These are phyloP conservation scores for Pygmarrhopalites habei DNA, from an alignment of 1,140 invertebrate species.

Conservation along the genomic window DNA sequence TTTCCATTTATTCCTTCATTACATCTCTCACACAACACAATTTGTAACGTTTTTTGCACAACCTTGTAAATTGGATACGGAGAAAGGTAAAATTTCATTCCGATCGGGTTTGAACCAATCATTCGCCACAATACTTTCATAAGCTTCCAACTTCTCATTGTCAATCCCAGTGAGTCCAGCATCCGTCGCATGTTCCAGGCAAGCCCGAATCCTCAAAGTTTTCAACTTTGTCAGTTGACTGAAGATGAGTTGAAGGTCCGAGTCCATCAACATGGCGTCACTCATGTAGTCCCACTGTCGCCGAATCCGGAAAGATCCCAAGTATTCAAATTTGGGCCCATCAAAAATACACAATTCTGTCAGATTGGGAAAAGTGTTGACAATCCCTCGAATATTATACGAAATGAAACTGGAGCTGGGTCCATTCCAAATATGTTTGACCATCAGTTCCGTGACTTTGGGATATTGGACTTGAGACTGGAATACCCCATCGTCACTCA, in stretches of 20 bases:
- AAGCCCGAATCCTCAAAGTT: slow-evolving; percentile 12
- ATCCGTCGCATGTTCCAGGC: slow-evolving; percentile 20
- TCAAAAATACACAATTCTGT: slow-evolving; percentile 22
- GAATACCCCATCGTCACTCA: not conserved
- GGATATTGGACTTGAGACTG: not conserved
- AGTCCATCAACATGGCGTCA: slow-evolving; percentile 14
- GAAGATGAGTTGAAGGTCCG: slow-evolving; percentile 29
- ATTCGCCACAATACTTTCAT: not conserved
- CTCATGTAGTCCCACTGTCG: slow-evolving; percentile 23
- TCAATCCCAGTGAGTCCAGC: slow-evolving; percentile 20
- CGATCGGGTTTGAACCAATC: not conserved
- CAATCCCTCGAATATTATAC: slow-evolving; percentile 9
- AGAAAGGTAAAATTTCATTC: not conserved
- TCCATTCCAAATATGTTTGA: slow-evolving; percentile 3
- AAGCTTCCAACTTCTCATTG: not conserved
- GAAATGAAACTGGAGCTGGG: not conserved
- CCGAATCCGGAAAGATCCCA: not conserved
- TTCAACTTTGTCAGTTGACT: slow-evolving; percentile 12
- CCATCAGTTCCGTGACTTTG: not conserved
- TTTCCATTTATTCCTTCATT: not conserved
- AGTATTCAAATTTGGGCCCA: slow-evolving; percentile 22
- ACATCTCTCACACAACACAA: too few relatives aligned
- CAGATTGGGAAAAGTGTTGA: slow-evolving; percentile 21
- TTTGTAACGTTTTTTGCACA: too few relatives aligned
- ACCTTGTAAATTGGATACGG: not conserved